phyloP scores from a whole-genome alignment of 2,888 invertebrate species.

The Hirtodrosophila duncani region DNA sequence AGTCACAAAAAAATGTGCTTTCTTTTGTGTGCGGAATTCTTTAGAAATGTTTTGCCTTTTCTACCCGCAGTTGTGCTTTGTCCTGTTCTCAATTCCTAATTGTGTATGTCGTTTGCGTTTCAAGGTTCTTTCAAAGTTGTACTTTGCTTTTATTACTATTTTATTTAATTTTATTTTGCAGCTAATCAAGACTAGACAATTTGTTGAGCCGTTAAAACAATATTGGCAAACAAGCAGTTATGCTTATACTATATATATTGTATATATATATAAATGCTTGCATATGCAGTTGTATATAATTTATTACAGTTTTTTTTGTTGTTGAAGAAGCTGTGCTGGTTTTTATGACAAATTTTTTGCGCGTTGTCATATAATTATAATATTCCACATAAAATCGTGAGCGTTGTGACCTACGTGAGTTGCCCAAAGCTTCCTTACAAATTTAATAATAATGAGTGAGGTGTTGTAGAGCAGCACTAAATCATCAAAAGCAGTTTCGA shows the following conservation, averaged over 20 bases:
- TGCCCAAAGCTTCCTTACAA: slow-evolving; percentile 40
- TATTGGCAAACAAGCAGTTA: too few relatives aligned
- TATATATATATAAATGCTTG: too few relatives aligned
- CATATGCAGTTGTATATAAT: neutral
- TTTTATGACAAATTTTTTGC: slow-evolving; percentile 16
- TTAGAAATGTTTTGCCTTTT: slow-evolving; percentile 12
- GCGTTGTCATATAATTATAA: slow-evolving; percentile 16
- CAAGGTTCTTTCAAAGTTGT: slow-evolving; percentile 43
- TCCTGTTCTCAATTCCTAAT: too few relatives aligned
- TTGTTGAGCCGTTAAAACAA: too few relatives aligned
- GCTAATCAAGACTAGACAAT: slow-evolving; percentile 1
- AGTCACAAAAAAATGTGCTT: slow-evolving; percentile 10
- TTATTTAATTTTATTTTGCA: slow-evolving; percentile 1
- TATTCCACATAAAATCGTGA: slow-evolving; percentile 44
- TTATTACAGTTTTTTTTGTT: slow-evolving; percentile 1
- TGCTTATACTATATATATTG: too few relatives aligned
- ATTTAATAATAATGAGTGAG: too few relatives aligned
- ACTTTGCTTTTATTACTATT: neutral
- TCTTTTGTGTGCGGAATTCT: slow-evolving; percentile 21
- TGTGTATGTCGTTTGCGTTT: slow-evolving; percentile 31
- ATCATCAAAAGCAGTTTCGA: too few relatives aligned
- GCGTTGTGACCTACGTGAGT: slow-evolving; percentile 60
- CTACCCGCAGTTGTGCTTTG: slow-evolving; percentile 2
- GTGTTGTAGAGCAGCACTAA: slow-evolving; percentile 13
- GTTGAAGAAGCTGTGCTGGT: neutral